Base-by-base conservation (phyloP, 2,113 vertebrate species). In the Sisor rabdophorus region DNA sequence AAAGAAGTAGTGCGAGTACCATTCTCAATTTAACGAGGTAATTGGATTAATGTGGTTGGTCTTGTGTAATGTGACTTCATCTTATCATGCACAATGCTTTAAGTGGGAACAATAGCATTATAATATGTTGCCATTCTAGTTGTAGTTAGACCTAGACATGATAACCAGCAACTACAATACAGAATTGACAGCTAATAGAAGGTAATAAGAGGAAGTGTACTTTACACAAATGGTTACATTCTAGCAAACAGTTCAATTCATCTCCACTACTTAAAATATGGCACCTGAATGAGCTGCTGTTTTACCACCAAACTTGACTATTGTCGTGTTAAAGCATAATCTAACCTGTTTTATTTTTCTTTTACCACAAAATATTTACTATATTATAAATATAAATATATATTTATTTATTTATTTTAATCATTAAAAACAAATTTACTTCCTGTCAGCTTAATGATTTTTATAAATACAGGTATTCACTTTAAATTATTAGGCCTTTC, bases 51-150 rank as follows among this genome's bases (percentile, higher is more conserved):
- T 1, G 4, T 19, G 20, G 11, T 22, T 19, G 36, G 26, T 7
- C 20, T 22, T 52, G 26, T 6, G 20, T 17, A 40, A 59, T 59
- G 40, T 2, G 2, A 30, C 47, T 70, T 77, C 20, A 60, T 50
- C n/a, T 77, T 12, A 53, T 24, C 13, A 20, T 47, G 63, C 28
- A 54, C 24, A 58, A 53, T 20, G 30, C 50, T 67, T 58, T 58
- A 44, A 56, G 24, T 55, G 50, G 10, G 68, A 76, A 68, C 10
- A 76, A 76, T 20, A 26, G 11, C 56, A 54, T 65, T 36, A 15
- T 64, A 24, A 53, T 65, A 19, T 26, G 24, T 64, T 32, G 10
- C 1, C 12, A 28, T 63, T 36, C 17, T 56, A 48, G 26, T 48
- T 47, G 22, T 26, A 44, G 5, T 13, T 7, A 9, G 44, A 9